Evolutionary conservation across 1,140 invertebrate species (phyloP), one percentile per base, ranked within the genome.

Genomic region (Portunus trituberculatus): DNA sequence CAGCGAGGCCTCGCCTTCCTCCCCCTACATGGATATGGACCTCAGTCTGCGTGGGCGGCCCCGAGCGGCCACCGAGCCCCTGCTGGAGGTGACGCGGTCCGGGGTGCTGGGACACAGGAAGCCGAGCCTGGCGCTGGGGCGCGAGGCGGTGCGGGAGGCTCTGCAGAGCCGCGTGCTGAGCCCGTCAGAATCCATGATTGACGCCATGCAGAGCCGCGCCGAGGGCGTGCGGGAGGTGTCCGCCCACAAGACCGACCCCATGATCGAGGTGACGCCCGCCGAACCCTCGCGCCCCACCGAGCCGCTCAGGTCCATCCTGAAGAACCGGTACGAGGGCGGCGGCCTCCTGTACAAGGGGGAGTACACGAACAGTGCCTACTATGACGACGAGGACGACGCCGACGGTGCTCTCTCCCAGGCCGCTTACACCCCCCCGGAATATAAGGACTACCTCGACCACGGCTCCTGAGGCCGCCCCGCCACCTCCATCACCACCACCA

Each of bases 331-430:
- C 84, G 94, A 95, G 91, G 94, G 94, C 10, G 94, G 94, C 16
- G 94, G 94, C n/a, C 91, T 95, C 14, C 84, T 95, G 0, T 95
- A 95, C 84, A 84, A 92, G 94, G 93, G 59, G 16, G 45, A 95
- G 82, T 95, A 95, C 86, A 45, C 94, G 84, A 92, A 95, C 83
- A 95, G 94, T 95, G 94, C 94, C 94, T 95, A 95, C 86, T 92
- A 89, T 25, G 94, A 95, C 84, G 91, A 92, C 91, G 91, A 46
- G 8, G 94, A 92, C 94, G 94, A 92, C 16, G 31, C 76, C 6
- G 91, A 92, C 90, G 94, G 94, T 10, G 48, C 39, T 39, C 28
- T 91, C 45, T 92, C 91, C 52, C 84, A 90, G 59, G 59, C 91
- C 32, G 29, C 94, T 28, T 95, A 95, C 90, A 95, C 89, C 90